Evolutionary conservation across 2,888 invertebrate species (phyloP), one percentile per base, ranked within the genome.

Genomic region (Osmoderma eremita): DNA sequence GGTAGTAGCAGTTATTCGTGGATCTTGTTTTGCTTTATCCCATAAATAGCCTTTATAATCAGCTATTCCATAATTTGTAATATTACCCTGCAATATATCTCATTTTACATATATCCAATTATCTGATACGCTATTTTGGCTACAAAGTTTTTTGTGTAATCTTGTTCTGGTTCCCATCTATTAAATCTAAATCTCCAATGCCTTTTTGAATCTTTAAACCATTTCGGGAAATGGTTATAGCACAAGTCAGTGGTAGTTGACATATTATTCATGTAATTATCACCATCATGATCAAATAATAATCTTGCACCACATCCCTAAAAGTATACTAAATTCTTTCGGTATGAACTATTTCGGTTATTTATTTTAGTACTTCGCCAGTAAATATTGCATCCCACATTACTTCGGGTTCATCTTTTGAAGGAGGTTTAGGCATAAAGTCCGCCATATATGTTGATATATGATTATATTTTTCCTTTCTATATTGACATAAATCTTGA

Each of bases 181-280:
- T 63, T 17, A 36, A 54, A 54, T 20, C 54, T 54, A 39, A 65
- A 66, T 4, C 56, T 17, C 63, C 56, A 68, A 22, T 56, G 50
- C 22, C 66, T 62, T 18, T 51, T 53, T 13, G 84, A 73, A 83
- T 84, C 53, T 20, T 42, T 49, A 20, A 84, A 77, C 3, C 84
- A 83, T 71, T 83, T 84, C 0, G 87, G 86, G 49, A 86, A 78
- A 71, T 87, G 85, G 73, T 85, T 82, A 77, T 85, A 87, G 3
- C 83, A 84, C 8, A 87, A 76, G 74, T 87, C 87, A 69, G 83
- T 84, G 0, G 81, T 83, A 0, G 86, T 83, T 8, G 84, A 81
- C 76, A 81, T 86, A 77, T 88, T 82, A 30, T 78, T 84, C 2
- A 79, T 80, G 74, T 85, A 86, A 3, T 73, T 63, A 3, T 82